Percentiles rank a stretch among this genome's conserved stretches.
phyloP scores from a whole-genome alignment of 1,140 invertebrate genomes.

The Pectinophora gossypiella region DNA sequence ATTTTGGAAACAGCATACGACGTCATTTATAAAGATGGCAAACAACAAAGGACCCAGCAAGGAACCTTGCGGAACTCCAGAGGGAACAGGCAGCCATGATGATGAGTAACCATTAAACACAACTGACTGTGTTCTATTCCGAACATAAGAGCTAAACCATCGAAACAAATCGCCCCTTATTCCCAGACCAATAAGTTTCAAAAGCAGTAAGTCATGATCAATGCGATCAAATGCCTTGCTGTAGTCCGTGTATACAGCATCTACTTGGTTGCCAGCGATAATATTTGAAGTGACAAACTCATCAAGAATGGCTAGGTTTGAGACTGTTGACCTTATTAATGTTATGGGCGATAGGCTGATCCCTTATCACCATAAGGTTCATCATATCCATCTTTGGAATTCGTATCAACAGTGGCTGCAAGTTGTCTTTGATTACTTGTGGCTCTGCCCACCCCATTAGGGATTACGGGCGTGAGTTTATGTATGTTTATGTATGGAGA shows the following conservation, averaged over 20 bases:
- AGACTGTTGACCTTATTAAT: too few relatives aligned
- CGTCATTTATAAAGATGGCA: slow-evolving; percentile 15
- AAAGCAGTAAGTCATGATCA: slow-evolving; percentile 15
- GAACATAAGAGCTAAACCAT: slow-evolving; percentile 20
- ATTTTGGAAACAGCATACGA: not conserved
- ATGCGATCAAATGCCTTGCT: slow-evolving; percentile 41
- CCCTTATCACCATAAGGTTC: too few relatives aligned
- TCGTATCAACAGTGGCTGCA: too few relatives aligned
- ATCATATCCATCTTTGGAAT: too few relatives aligned
- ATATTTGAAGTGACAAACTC: too few relatives aligned
- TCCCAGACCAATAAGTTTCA: slow-evolving; percentile 16
- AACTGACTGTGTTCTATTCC: slow-evolving; percentile 18
- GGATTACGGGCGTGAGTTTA: too few relatives aligned
- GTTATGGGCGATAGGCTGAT: too few relatives aligned
- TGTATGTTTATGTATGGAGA: too few relatives aligned
- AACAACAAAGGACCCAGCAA: slow-evolving; percentile 15
- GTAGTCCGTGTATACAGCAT: slow-evolving; percentile 39
- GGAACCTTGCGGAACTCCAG: slow-evolving; percentile 9
- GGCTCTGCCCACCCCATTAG: too few relatives aligned
- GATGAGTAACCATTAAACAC: too few relatives aligned
- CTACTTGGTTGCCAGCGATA: slow-evolving; percentile 27
- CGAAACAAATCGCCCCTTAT: slow-evolving; percentile 20
- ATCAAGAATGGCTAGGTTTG: too few relatives aligned
- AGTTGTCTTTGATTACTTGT: too few relatives aligned
- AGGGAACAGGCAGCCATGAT: slow-evolving; percentile 12